phyloP scores from a whole-genome alignment of 1,140 invertebrate genomes.

The Periplaneta americana region DNA sequence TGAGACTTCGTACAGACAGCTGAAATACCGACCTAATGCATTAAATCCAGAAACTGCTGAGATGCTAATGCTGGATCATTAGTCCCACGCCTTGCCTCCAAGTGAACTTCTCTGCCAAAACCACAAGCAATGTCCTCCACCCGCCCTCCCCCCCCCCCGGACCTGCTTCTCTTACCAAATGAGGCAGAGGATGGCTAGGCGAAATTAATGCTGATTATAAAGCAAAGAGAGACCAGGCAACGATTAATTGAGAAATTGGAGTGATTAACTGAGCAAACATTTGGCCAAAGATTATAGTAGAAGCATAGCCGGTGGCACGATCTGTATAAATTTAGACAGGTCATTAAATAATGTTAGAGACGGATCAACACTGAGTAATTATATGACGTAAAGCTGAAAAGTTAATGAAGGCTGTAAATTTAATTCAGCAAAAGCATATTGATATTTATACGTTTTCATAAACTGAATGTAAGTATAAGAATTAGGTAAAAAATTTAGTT shows the following conservation, averaged over 20 bases:
- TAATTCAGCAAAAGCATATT: too few species aligned
- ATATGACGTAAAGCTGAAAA: too few species aligned
- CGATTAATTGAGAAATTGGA: not conserved
- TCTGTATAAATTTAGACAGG: not conserved
- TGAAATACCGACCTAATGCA: not conserved
- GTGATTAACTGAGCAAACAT: not conserved
- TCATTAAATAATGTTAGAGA: not conserved
- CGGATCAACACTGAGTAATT: not conserved
- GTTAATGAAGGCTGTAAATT: too few species aligned
- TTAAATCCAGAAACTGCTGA: not conserved
- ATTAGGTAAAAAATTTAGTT: too few species aligned
- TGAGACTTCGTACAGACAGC: not conserved
- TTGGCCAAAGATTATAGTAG: not conserved
- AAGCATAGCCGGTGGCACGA: not conserved
- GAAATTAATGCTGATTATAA: not conserved
- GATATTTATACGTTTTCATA: too few species aligned
- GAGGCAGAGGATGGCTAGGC: not conserved
- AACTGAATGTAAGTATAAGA: too few species aligned
- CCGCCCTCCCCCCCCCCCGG: not conserved
- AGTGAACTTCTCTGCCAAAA: not conserved
- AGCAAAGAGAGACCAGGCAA: not conserved
- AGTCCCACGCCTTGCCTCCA: not conserved
- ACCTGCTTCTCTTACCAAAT: not conserved
- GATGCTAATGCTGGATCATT: not conserved
- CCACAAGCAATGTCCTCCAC: not conserved